Base-by-base conservation (phyloP, 23 tunicate genomes). In the Ciona savignyi region DNA sequence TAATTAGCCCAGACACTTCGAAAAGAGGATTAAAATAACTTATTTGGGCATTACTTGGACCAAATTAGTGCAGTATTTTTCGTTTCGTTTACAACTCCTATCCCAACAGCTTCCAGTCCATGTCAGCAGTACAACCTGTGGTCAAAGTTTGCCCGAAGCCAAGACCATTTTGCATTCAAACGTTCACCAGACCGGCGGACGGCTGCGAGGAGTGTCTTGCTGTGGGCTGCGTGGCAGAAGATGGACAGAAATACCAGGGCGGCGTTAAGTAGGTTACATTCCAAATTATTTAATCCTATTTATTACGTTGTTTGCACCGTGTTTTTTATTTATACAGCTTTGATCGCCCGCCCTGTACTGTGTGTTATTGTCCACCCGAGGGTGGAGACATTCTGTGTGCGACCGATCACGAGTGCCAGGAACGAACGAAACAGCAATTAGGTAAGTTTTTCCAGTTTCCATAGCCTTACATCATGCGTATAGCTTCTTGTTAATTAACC, bases 151-250 rank as follows among this genome's bases (percentile, higher is more conserved):
- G 96, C 51, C 84, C 87, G 19, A 63, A 78, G 35, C 51, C 81
- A 2, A 78, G 86, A 4, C 70, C 75, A 1, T 33, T 76, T 51
- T 88, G 96, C 70, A 82, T 88, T 27, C 63, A 82, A 60, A 73
- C 84, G 6, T 88, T 74, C 61, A 69, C 86, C 0, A 66, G 83
- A 61, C 68, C 69, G 0, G 32, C 66, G 25, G 97, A 91, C 48
- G 91, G 86, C 15, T 91, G 97, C 51, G 81, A 28, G 25, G 91
- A 84, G 42, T 91, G 97, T 69, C 28, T 80, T 2, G 62, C 35
- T 27, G 66, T 84, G 20, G 97, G 97, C 6, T 91, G 97, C 42
- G 71, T 84, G 6, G 71, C 3, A 27, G 91, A 84, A 22, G 85
- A 68, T 2, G 97, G 83, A 6, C 27, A 61, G 23, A 85, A 80